These are phyloP conservation scores for Hydra vulgaris DNA, from an alignment of 30 jellyfish, hydroid and myxozoan genomes.

Conservation along the genomic window DNA sequence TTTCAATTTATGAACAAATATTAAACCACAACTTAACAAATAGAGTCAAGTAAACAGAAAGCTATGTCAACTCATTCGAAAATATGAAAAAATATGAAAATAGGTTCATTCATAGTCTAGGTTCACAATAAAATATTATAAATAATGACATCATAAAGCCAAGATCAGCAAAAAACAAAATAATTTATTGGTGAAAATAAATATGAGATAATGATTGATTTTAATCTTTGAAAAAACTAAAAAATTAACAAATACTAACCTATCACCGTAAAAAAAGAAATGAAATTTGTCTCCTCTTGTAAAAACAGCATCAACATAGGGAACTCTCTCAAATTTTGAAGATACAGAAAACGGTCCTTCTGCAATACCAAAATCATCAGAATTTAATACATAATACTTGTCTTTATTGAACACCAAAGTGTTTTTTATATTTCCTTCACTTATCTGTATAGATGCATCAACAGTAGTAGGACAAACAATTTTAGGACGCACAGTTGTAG, in stretches of 20 bases:
- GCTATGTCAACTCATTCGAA: too few species aligned
- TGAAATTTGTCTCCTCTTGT: background rate
- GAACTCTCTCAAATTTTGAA: background rate
- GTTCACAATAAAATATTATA: too few species aligned
- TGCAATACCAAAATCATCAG: background rate
- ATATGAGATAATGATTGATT: too few species aligned
- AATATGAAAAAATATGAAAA: too few species aligned
- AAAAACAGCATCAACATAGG: slow-evolving; percentile 1
- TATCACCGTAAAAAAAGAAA: slow-evolving; percentile 5
- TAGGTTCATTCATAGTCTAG: too few species aligned
- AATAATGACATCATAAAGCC: too few species aligned
- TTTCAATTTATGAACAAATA: too few species aligned
- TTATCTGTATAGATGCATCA: background rate
- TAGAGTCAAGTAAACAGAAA: too few species aligned
- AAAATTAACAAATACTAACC: background rate
- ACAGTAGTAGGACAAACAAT: background rate
- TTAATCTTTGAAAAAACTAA: background rate
- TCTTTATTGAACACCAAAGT: slow-evolving; percentile 2
- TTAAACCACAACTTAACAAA: too few species aligned
- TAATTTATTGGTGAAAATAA: too few species aligned
- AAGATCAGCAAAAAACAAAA: too few species aligned
- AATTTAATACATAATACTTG: background rate
- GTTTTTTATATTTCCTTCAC: background rate
- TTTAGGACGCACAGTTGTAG: background rate
- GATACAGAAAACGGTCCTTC: background rate